These are phyloP conservation scores for rat (Rattus norvegicus) DNA, from an alignment of 2,113 vertebrate species.

Conservation along the genomic window GRCr8 NC_086019.1:165249001-165249500, in stretches of 20 bases:
- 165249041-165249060: background rate
- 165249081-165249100: background rate
- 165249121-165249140: background rate
- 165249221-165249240: background rate
- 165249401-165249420: background rate
- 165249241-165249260: background rate
- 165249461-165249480: conserved; percentile 5
- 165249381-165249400: background rate
- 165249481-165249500: background rate
- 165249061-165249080: accelerated
- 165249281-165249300: background rate
- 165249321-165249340: background rate
- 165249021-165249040: no score
- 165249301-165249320: background rate
- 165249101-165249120: background rate
- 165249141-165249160: background rate
- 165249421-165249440: conserved; percentile 28
- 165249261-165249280: background rate
- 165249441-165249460: background rate
- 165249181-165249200: background rate
- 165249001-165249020: no score
- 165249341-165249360: background rate
- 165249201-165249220: background rate
- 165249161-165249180: background rate
- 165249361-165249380: background rate